Percentiles rank a stretch among this genome's conserved stretches.
Conservation (phyloP, 1,140 invertebrate genomes). For the Bombyx mori region DNA sequence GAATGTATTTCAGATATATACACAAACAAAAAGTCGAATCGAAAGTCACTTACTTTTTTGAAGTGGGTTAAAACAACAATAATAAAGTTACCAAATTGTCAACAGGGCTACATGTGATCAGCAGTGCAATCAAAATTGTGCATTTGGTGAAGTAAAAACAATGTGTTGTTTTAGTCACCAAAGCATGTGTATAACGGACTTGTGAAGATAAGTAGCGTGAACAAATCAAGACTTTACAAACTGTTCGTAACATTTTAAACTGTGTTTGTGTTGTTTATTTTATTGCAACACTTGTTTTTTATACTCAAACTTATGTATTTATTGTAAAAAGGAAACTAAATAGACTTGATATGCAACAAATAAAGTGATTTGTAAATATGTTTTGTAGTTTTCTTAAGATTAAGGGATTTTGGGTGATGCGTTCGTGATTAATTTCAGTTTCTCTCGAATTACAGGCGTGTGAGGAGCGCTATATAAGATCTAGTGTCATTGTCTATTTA, state of each 20-base stretch:
- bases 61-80: too few relatives aligned
- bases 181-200: slow-evolving; percentile 35
- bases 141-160: slow-evolving; percentile 26
- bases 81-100: too few relatives aligned
- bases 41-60: too few relatives aligned
- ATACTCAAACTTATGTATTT: slow-evolving; percentile 65
- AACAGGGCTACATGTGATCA: too few relatives aligned
- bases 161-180: slow-evolving; percentile 23
- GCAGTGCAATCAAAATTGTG: slow-evolving; percentile 48
- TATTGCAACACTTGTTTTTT: slow-evolving; percentile 55
- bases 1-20: too few relatives aligned
- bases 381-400: slow-evolving; percentile 20
- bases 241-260: slow-evolving; percentile 32
- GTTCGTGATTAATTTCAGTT: too few relatives aligned
- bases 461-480: too few relatives aligned
- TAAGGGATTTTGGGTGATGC: neutral
- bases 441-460: too few relatives aligned
- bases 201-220: slow-evolving; percentile 21
- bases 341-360: slow-evolving; percentile 62
- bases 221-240: slow-evolving; percentile 42
- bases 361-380: slow-evolving; percentile 64
- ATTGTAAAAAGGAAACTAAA: slow-evolving; percentile 62
- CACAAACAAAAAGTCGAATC: too few relatives aligned
- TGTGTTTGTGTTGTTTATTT: slow-evolving; percentile 56
- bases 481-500: too few relatives aligned